Conservation (phyloP, 2,797 vertebrate genomes). For the Eulemur coronatus region DNA sequence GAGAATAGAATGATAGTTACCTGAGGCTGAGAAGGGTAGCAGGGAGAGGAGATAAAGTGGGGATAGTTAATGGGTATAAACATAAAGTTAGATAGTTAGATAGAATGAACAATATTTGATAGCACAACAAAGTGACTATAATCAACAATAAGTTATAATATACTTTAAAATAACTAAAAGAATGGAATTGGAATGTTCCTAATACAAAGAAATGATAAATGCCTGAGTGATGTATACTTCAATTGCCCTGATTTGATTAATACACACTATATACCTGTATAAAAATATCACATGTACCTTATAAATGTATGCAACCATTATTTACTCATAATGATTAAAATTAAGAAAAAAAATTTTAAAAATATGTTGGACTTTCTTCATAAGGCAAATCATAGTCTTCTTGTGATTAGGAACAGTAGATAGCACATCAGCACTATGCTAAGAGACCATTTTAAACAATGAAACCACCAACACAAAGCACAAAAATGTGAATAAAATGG, state of each 20-base stretch:
- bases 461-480: not conserved
- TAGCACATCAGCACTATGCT: not conserved
- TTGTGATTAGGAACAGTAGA: not conserved
- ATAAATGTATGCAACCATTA: not conserved
- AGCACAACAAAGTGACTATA: not conserved
- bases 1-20: no score
- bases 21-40: no score
- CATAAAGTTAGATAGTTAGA: not conserved
- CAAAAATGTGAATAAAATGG: not conserved
- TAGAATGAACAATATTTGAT: not conserved
- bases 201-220: not conserved
- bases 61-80: not conserved
- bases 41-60: not conserved
- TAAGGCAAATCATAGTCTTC: not conserved
- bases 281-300: no score
- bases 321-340: not conserved
- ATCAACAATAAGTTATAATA: not conserved
- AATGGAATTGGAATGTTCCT: not conserved
- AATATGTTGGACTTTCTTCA: not conserved
- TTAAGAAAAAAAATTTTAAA: not conserved
- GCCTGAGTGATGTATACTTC: not conserved
- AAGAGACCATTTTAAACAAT: not conserved
- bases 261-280: no score
- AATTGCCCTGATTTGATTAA: not conserved
- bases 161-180: not conserved